These are phyloP conservation scores for Drosophila pseudoananassae DNA, from an alignment of 1,140 invertebrate genomes.

Conservation along the genomic window DNA sequence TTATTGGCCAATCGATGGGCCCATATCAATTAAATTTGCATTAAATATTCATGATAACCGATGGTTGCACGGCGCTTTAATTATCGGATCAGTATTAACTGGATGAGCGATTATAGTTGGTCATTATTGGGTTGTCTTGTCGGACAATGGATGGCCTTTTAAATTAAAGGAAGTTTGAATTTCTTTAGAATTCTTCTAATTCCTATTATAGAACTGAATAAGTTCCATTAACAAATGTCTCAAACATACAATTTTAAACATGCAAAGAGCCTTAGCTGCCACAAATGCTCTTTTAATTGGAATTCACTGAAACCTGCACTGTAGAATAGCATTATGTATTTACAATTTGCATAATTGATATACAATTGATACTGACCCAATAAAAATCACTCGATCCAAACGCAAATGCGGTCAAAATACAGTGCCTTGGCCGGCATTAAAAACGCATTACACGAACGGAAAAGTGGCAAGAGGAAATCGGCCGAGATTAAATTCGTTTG, in stretches of 20 bases:
- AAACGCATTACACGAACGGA: conserved; percentile 54
- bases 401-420: background rate
- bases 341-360: conserved; percentile 41
- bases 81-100: conserved; percentile 40
- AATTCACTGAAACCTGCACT: background rate
- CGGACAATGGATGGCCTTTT: background rate
- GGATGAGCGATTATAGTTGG: conserved; percentile 26
- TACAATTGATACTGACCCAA: conserved; percentile 44
- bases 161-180: background rate
- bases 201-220: too few species aligned
- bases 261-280: background rate
- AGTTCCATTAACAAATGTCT: background rate
- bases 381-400: conserved; percentile 8
- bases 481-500: conserved; percentile 44
- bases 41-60: conserved; percentile 57
- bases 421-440: conserved; percentile 67
- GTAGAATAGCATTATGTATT: background rate
- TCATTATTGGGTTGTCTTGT: background rate
- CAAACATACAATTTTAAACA: background rate
- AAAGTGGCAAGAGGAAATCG: conserved; percentile 26
- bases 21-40: conserved; percentile 68
- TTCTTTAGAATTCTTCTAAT: too few species aligned
- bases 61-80: conserved; percentile 40
- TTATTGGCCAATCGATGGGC: conserved; percentile 65
- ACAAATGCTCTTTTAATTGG: background rate